Percentiles rank a stretch among this genome's conserved stretches.
Evolutionary conservation across 2,113 vertebrate species (phyloP).

Genomic region (Strix uralensis): DNA sequence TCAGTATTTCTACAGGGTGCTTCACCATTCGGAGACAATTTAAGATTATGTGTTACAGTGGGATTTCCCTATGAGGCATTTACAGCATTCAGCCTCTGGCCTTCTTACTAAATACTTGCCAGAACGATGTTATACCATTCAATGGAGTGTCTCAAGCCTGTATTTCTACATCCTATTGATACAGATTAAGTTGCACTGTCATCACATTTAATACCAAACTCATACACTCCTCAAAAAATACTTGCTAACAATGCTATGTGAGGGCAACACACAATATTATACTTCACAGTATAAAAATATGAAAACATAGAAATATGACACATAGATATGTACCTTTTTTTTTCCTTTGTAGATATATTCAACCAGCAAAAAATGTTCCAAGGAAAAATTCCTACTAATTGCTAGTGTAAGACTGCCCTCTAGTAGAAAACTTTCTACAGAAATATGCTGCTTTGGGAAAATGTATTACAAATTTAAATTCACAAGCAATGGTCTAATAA

Average conservation of each 20-base stretch:
- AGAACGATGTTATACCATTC: accelerated
- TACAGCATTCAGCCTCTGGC: not conserved
- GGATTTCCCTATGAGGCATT: not conserved
- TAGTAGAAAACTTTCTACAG: constrained; percentile 25
- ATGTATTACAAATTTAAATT: not conserved
- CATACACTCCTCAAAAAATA: not conserved
- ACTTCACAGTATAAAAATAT: not conserved
- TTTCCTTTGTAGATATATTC: not conserved
- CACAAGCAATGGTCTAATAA: not conserved
- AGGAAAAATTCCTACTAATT: not conserved
- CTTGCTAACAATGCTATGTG: not conserved
- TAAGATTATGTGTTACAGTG: not conserved
- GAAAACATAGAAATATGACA: not conserved
- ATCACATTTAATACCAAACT: not conserved
- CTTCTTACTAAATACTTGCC: not conserved
- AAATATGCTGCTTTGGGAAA: not conserved
- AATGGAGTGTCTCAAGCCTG: not conserved
- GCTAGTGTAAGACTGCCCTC: constrained; percentile 55
- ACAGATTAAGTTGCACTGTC: not conserved
- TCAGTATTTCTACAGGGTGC: not conserved
- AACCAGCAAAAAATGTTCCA: not conserved
- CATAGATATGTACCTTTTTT: not conserved
- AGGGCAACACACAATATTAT: not conserved
- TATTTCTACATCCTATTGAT: not conserved
- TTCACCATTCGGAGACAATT: not conserved